Conservation (phyloP, 2,113 vertebrate species). For the Nerophis ophidion region DNA sequence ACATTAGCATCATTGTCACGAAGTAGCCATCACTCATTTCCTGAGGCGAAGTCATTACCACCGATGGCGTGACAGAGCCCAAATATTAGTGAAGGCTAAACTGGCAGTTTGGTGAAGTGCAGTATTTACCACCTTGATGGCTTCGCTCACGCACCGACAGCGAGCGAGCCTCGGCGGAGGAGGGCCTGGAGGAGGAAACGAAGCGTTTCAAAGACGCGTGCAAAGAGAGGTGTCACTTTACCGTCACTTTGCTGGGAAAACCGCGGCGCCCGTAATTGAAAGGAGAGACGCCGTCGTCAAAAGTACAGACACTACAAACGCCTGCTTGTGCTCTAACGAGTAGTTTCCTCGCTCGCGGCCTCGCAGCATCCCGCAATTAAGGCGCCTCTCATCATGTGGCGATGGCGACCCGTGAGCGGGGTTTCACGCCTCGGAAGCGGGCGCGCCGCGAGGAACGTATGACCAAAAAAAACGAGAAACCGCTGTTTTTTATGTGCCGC, state of each 20-base stretch:
- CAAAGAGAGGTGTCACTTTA: slow-evolving; percentile 11
- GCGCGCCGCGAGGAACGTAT: neutral
- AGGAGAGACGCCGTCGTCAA: slow-evolving; percentile 41
- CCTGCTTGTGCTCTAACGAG: slow-evolving; percentile 22
- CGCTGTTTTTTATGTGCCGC: neutral
- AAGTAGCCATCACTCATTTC: slow-evolving; percentile 29
- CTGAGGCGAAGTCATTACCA: slow-evolving; percentile 34
- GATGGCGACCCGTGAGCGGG: too few relatives aligned
- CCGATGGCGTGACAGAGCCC: slow-evolving; percentile 40
- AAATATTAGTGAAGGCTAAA: slow-evolving; percentile 51
- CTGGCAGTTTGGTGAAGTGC: slow-evolving; percentile 39
- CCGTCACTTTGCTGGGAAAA: slow-evolving; percentile 22
- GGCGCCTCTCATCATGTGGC: neutral
- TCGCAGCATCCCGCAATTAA: slow-evolving; percentile 21
- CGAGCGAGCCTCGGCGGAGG: neutral
- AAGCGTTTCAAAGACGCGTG: slow-evolving; percentile 23
- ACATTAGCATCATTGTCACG: slow-evolving; percentile 32
- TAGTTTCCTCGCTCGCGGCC: slow-evolving; percentile 20
- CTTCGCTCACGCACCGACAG: slow-evolving; percentile 24
- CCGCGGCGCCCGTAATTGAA: slow-evolving; percentile 49
- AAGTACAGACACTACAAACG: slow-evolving; percentile 35
- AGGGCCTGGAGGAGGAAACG: slow-evolving; percentile 26
- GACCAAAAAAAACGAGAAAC: neutral
- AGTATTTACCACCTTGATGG: slow-evolving; percentile 35
- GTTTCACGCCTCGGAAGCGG: too few relatives aligned